Evolutionary conservation across 1,140 invertebrate species (phyloP), one percentile per base, ranked within the genome.

Genomic region (Panagrolaimus sp.): DNA sequence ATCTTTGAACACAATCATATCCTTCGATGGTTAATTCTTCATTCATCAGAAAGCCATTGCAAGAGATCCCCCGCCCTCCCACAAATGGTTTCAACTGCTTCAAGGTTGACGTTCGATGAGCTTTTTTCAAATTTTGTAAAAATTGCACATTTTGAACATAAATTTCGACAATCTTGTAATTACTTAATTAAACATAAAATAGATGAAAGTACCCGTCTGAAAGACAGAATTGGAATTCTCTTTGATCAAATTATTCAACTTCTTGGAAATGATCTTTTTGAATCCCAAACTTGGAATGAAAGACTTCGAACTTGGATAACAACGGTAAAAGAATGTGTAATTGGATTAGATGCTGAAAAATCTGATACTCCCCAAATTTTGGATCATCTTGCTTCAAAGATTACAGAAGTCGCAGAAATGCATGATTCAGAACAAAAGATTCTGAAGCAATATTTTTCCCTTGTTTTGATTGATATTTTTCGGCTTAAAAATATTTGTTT

Each of bases 81-180:
- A 58, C 52, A 58, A 14, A 58, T 58, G 10, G 52, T 58, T 28
- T 28, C 21, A 21, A 21, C 52, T 10, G 52, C 52, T 12, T 26
- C 21, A 10, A 21, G 52, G 10, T 58, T n/a, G 8, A 58, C 5
- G 1, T 26, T 28, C n/a, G 52, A 58, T 12, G 52, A 21, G 8
- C 52, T 58, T 12, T 58, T 58, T 14, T 26, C 52, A n/a, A 28
- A 58, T 12, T 58, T 58, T 26, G 58, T 68, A 21, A 70, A 76
- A 63, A 52, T 78, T 26, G 67, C 73, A 15, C 68, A 68, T 32
- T 76, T 76, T 69, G 75, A 76, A 68, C 76, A 76, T 62, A 76
- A 76, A 71, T 76, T 79, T 44, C 38, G 52, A 24, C 71, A 79
- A 62, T 72, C 75, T 43, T 73, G 76, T 48, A 43, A 10, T 28